phyloP scores from a whole-genome alignment of 2,888 invertebrate species.

The Cheilosia vulpina region DNA sequence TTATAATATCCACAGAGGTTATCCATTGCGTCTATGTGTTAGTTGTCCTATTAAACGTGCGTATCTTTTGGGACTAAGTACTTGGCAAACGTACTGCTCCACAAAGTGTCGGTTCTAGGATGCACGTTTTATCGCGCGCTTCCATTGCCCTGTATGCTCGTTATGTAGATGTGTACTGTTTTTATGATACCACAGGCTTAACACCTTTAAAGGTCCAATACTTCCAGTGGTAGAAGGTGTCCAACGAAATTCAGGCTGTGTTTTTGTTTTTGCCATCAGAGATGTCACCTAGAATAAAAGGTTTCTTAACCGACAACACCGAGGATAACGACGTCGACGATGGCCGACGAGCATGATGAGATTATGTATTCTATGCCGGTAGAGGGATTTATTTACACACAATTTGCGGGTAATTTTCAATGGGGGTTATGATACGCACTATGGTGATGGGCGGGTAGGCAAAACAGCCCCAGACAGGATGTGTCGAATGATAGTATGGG shows the following conservation, averaged over 20 bases:
- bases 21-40: not conserved
- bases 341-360: slow-evolving; percentile 30
- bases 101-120: slow-evolving; percentile 26
- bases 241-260: slow-evolving; percentile 17
- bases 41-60: slow-evolving; percentile 51
- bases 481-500: not conserved
- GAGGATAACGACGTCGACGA: slow-evolving; percentile 7
- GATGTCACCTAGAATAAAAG: slow-evolving; percentile 20
- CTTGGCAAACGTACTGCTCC: not conserved
- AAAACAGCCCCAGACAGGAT: slow-evolving; percentile 27
- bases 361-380: slow-evolving; percentile 52
- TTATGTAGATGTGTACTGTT: not conserved
- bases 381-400: slow-evolving; percentile 64
- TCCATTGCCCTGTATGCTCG: slow-evolving; percentile 5
- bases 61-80: slow-evolving; percentile 16
- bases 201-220: slow-evolving; percentile 41
- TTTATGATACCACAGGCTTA: slow-evolving; percentile 42
- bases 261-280: slow-evolving; percentile 3
- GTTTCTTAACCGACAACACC: slow-evolving; percentile 10
- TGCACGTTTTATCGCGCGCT: slow-evolving; percentile 32
- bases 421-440: slow-evolving; percentile 42
- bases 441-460: slow-evolving; percentile 6
- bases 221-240: slow-evolving; percentile 21
- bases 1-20: slow-evolving; percentile 23
- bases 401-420: slow-evolving; percentile 60